Conservation (phyloP, 2,888 invertebrate species). For the Arge pagana region DNA sequence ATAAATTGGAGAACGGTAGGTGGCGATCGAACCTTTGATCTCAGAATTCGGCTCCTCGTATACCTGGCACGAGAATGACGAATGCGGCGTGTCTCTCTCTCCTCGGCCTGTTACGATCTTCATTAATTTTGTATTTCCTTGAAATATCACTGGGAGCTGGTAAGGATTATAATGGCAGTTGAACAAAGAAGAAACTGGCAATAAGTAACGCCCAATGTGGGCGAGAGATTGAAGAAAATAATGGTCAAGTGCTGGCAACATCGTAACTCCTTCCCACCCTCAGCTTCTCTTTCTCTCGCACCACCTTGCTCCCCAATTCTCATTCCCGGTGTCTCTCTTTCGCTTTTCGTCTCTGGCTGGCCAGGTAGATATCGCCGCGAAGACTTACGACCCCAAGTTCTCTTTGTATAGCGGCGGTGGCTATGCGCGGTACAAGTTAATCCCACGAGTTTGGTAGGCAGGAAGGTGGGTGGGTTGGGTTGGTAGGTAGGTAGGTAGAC, state of each 20-base stretch:
- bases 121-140: constrained; percentile 12
- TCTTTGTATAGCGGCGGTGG: constrained; percentile 47
- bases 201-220: constrained; percentile 19
- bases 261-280: too few relatives aligned
- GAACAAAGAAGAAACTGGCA: constrained; percentile 18
- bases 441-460: constrained; percentile 42
- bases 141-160: neutral
- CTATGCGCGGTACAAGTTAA: constrained; percentile 53
- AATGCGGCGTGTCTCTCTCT: neutral
- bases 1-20: neutral
- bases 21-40: constrained; percentile 10
- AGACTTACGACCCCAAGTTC: constrained; percentile 46
- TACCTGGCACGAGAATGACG: constrained; percentile 8
- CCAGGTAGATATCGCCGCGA: too few relatives aligned
- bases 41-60: neutral
- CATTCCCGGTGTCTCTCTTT: constrained; percentile 46
- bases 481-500: neutral
- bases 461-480: too few relatives aligned
- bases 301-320: too few relatives aligned
- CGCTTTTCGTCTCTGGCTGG: too few relatives aligned
- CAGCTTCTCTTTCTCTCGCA: too few relatives aligned
- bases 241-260: constrained; percentile 43
- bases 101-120: constrained; percentile 8
- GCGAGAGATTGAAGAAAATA: constrained; percentile 32
- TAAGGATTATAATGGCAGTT: constrained; percentile 17